Evolutionary conservation across 2,888 invertebrate species (phyloP), one percentile per base, ranked within the genome.

Genomic region (Acanthopleura granulata): DNA sequence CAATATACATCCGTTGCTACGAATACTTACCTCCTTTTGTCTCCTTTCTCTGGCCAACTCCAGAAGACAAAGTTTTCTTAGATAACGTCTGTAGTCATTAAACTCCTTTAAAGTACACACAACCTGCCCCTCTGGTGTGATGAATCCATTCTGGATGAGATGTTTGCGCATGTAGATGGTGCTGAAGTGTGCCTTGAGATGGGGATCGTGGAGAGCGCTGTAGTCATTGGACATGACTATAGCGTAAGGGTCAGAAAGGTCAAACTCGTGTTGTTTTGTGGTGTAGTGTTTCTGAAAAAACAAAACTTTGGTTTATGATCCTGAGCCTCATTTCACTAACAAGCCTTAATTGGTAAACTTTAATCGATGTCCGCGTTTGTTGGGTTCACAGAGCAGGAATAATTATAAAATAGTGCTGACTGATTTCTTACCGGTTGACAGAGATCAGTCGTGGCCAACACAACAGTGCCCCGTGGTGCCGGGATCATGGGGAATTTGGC

Each of bases 41-140:
- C 80, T 81, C 66, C 80, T 74, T 57, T 84, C 80, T 70, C 77
- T 78, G 1, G 81, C 83, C 50, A 85, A 77, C 51, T 81, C 81
- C 57, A 83, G 75, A 25, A 86, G 80, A 74, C 80, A 82, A 11
- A 85, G 80, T 50, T 82, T 83, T 69, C 84, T 72, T 74, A 94
- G 86, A 80, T 93, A 93, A 79, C 92, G 92, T 74, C 94, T 92
- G 89, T 93, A 93, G 78, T 93, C 92, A 84, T 94, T 94, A 85
- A 94, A 94, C 82, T 94, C 93, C 78, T 92, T 93, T 25, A 94
- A 86, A 0, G 93, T 92, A 85, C 94, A 94, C 0, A 93, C 92
- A 0, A 94, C 93, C 74, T 93, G 91, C 0, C 93, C 93, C 29
- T 93, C 91, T 22, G 91, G 90, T 0, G 93, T 93, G 78, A 93